phyloP scores from a whole-genome alignment of 1,140 invertebrate species.

The Platyscapa corneri region DNA sequence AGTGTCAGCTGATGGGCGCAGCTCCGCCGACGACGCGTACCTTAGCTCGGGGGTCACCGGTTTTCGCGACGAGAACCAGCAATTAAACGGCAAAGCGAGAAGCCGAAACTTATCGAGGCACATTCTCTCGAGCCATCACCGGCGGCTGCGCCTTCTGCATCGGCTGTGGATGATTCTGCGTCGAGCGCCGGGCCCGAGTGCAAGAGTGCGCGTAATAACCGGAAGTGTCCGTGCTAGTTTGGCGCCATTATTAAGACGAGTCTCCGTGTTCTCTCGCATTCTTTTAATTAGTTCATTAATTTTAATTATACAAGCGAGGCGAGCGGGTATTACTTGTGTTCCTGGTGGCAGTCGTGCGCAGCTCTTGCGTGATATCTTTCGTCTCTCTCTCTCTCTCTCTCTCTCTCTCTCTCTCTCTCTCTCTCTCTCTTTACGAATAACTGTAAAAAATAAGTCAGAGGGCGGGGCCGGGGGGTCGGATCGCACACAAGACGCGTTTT shows the following conservation, averaged over 20 bases:
- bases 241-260: conserved; percentile 71
- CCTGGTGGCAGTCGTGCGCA: background rate
- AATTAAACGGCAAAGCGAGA: no score
- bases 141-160: background rate
- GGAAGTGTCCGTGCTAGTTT: conserved; percentile 64
- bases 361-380: background rate
- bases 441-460: no score
- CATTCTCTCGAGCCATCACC: conserved; percentile 19
- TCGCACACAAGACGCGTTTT: no score
- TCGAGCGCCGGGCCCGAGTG: background rate
- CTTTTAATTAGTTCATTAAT: conserved; percentile 72
- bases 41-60: no score
- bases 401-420: no score
- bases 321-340: background rate
- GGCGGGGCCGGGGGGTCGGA: no score
- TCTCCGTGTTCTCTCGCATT: conserved; percentile 52
- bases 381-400: background rate
- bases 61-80: no score
- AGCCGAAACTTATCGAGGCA: background rate
- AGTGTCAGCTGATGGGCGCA: no score
- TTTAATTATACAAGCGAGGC: conserved; percentile 63
- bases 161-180: background rate
- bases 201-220: conserved; percentile 62
- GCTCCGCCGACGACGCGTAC: no score
- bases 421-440: background rate